These are phyloP conservation scores for Pogonophryne albipinna DNA, from an alignment of 2,797 vertebrate species.

Conservation along the genomic window DNA sequence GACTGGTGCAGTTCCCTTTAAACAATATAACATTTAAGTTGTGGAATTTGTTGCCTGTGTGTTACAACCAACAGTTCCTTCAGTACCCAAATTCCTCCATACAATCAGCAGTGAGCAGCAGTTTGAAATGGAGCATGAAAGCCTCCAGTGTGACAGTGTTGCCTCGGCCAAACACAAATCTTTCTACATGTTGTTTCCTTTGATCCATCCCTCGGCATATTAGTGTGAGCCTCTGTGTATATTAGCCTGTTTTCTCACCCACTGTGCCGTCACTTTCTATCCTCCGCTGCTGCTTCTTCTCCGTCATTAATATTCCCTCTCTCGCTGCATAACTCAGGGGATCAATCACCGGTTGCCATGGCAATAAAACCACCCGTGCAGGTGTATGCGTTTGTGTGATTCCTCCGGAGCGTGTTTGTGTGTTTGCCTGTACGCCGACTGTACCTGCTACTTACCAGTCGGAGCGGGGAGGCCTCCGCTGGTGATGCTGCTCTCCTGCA, in stretches of 20 bases:
- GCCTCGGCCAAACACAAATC: constrained; percentile 50
- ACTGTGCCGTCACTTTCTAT: constrained; percentile 46
- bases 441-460: constrained; percentile 64
- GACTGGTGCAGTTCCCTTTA: neutral
- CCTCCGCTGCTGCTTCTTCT: constrained; percentile 39
- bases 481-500: constrained; percentile 45
- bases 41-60: neutral
- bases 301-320: constrained; percentile 72
- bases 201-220: constrained; percentile 47
- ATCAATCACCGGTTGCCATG: constrained; percentile 84
- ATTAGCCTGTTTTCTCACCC: constrained; percentile 55
- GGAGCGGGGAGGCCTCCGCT: constrained; percentile 39
- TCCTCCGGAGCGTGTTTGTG: neutral
- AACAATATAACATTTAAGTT: neutral
- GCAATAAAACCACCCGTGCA: constrained; percentile 75
- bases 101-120: constrained; percentile 36
- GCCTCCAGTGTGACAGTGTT: constrained; percentile 40
- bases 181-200: constrained; percentile 48
- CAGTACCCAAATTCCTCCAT: neutral
- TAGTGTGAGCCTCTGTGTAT: constrained; percentile 38
- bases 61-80: neutral
- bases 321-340: constrained; percentile 70
- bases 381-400: constrained; percentile 39
- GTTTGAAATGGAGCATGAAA: constrained; percentile 35
- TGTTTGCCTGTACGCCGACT: constrained; percentile 32